Base-by-base conservation (phyloP, 2,113 vertebrate genomes). In the Himantopus leucocephalus region DNA sequence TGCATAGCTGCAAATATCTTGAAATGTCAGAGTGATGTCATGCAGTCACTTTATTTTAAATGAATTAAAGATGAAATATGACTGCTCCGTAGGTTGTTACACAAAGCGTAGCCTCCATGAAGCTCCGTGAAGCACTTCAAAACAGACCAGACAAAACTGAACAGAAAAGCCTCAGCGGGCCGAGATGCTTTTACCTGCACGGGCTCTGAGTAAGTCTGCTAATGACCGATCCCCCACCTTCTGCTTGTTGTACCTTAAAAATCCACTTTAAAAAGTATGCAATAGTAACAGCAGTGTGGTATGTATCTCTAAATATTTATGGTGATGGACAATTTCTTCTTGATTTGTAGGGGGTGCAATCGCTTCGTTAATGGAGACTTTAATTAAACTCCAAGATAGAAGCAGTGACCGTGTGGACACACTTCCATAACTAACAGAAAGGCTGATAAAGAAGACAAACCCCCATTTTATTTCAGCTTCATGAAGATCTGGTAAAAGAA, bases 1-100 rank as follows among this genome's bases (percentile, higher is more conserved):
- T 82, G 62, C 26, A 10, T 13, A 64, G 50, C 35, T 43, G 67
- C 72, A 77, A 72, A 71, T 64, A 52, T 39, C n/a, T 45, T 45
- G 45, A 39, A 70, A 88, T 80, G 81, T 70, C 88, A 77, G 78
- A 39, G 88, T 94, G 95, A 97, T 92, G 93, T 96, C 96, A 95
- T 47, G 88, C 74, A 85, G 48, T 16, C 29, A 2, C 72, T 83
- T 74, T 48, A 32, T 70, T 92, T 77, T 16, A 79, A 83, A 85
- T 85, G 74, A 96, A 85, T 94, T 93, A 60, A 85, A 88, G 89
- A 85, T 87, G 87, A 94, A 75, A n/a, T 67, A 14, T 1, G 23
- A 29, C 48, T 63, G 29, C 45, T 93, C 59, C 62, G 32, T 3
- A 62, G 82, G 63, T 9, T 68, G 80, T 62, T 60, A 22, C 63